Conservation (phyloP, 2,797 vertebrate genomes). For the Amniataba percoides region DNA sequence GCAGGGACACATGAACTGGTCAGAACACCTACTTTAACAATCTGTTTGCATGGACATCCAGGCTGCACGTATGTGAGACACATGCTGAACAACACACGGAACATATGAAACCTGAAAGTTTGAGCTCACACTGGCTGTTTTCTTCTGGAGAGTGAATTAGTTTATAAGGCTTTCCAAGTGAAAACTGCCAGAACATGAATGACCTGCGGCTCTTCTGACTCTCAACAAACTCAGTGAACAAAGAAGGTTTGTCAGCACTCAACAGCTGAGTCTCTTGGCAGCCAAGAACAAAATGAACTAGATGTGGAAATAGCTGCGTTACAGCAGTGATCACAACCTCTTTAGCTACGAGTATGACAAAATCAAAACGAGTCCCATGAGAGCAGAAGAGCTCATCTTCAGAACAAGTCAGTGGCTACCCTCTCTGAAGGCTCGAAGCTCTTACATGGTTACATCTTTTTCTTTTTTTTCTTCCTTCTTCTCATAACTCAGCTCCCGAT, state of each 20-base stretch:
- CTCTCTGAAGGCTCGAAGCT: constrained; percentile 51
- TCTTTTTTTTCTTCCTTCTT: constrained; percentile 36
- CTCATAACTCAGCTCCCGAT: constrained; percentile 65
- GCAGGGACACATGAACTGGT: background rate
- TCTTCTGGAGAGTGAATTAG: constrained; percentile 26
- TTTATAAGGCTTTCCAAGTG: too few species aligned
- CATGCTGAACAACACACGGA: constrained; percentile 3
- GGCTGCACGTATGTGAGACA: background rate
- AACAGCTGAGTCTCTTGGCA: constrained; percentile 56
- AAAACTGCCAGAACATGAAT: constrained; percentile 21
- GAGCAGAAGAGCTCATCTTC: constrained; percentile 43
- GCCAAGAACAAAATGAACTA: constrained; percentile 54
- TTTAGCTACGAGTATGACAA: constrained; percentile 53
- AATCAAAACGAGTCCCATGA: constrained; percentile 61
- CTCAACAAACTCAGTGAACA: constrained; percentile 46
- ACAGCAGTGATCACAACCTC: constrained; percentile 57
- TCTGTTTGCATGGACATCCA: constrained; percentile 9
- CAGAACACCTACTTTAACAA: background rate
- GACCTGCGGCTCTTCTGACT: constrained; percentile 47
- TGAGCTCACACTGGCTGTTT: constrained; percentile 11
- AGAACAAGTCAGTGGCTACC: constrained; percentile 54
- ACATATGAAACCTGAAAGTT: constrained; percentile 31
- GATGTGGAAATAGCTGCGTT: constrained; percentile 47
- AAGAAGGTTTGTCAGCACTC: constrained; percentile 49
- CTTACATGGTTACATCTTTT: constrained; percentile 35